These are phyloP conservation scores for Zosterops borbonicus DNA, from an alignment of 2,113 vertebrate genomes.

Conservation along the genomic window DNA sequence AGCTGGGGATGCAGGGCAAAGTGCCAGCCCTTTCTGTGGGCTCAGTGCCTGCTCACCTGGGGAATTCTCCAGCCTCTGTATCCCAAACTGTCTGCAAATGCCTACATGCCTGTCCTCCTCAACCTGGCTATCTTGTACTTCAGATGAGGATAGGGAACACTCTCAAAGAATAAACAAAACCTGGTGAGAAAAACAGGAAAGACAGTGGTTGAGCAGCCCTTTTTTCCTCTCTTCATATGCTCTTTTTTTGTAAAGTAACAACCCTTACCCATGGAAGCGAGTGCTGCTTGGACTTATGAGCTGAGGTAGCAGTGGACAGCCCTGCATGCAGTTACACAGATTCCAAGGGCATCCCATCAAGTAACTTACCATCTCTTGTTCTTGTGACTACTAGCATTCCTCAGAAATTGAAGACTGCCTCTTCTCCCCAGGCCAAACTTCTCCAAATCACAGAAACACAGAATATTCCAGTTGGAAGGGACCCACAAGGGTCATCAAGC, in stretches of 20 bases:
- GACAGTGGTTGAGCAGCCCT: neutral
- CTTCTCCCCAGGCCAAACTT: neutral
- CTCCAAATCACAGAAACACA: neutral
- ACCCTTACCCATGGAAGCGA: neutral
- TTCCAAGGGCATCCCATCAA: neutral
- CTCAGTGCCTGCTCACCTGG: neutral
- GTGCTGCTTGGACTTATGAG: neutral
- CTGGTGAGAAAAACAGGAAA: neutral
- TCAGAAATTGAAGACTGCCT: neutral
- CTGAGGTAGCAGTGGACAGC: neutral
- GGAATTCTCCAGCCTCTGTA: neutral
- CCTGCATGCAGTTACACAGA: neutral
- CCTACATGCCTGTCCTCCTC: neutral
- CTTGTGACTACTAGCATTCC: neutral
- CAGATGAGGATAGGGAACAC: neutral
- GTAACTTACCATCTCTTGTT: neutral
- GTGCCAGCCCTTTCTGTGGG: neutral
- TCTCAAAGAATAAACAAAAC: neutral
- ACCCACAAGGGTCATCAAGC: neutral
- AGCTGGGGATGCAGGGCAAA: neutral
- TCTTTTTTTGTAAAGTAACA: neutral
- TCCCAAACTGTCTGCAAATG: neutral
- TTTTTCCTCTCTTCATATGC: neutral
- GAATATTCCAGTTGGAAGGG: neutral
- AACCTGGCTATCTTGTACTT: neutral